These are phyloP conservation scores for Hypothenemus hampei DNA, from an alignment of 1,140 invertebrate genomes.

Conservation along the genomic window DNA sequence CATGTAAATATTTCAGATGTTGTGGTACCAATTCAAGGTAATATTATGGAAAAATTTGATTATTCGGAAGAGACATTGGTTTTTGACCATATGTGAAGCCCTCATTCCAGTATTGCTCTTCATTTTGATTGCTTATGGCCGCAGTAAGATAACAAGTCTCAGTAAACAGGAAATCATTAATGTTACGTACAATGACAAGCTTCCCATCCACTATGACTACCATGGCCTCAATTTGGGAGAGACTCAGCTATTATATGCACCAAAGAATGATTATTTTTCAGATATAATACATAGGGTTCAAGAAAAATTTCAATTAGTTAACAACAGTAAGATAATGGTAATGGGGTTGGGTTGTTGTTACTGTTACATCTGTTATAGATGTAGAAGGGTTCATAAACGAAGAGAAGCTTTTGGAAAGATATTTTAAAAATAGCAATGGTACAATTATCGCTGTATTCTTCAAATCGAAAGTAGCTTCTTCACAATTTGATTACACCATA, in stretches of 20 bases:
- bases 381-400: constrained; percentile 27
- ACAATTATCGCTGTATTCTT: constrained; percentile 35
- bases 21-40: constrained; percentile 30
- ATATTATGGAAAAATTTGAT: constrained; percentile 47
- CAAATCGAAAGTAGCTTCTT: constrained; percentile 20
- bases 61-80: constrained; percentile 44
- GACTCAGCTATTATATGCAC: constrained; percentile 42
- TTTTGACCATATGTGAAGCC: constrained; percentile 46
- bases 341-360: too few species aligned
- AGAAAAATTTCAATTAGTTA: constrained; percentile 37
- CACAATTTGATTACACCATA: constrained; percentile 35
- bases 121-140: constrained; percentile 37
- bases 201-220: constrained; percentile 15
- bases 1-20: too few species aligned
- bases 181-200: constrained; percentile 28
- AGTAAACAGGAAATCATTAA: constrained; percentile 33
- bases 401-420: constrained; percentile 28
- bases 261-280: constrained; percentile 36
- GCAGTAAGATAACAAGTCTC: constrained; percentile 34
- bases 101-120: constrained; percentile 43
- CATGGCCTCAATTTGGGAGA: constrained; percentile 19
- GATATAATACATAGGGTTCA: constrained; percentile 42
- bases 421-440: constrained; percentile 21
- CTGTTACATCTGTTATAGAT: constrained; percentile 27
- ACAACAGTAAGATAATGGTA: constrained; percentile 45